Evolutionary conservation across 2,113 vertebrate genomes (phyloP).

Genomic region (Danio rerio): GRCz12tu NC_133187.1:8406001-8406500

Average conservation of each 20-base stretch:
- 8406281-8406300: not conserved
- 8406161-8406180: constrained; percentile 45
- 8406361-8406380: constrained; percentile 84
- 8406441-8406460: constrained; percentile 67
- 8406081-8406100: too few species aligned
- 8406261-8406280: constrained; percentile 33
- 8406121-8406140: constrained; percentile 50
- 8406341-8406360: constrained; percentile 88
- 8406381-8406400: constrained; percentile 91
- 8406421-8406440: constrained; percentile 98
- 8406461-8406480: constrained; percentile 77
- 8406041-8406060: too few species aligned
- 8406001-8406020: not conserved
- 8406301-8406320: not conserved
- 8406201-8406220: constrained; percentile 4
- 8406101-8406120: constrained; percentile 26
- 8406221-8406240: not conserved
- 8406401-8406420: constrained; percentile 97
- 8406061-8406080: too few species aligned
- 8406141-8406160: constrained; percentile 36
- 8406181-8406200: constrained; percentile 36
- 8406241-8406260: constrained; percentile 28
- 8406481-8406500: not conserved
- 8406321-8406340: constrained; percentile 95
- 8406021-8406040: not conserved